Evolutionary conservation across 2,113 vertebrate genomes (phyloP).

Genomic region (Sinocyclocheilus anshuiensis): DNA sequence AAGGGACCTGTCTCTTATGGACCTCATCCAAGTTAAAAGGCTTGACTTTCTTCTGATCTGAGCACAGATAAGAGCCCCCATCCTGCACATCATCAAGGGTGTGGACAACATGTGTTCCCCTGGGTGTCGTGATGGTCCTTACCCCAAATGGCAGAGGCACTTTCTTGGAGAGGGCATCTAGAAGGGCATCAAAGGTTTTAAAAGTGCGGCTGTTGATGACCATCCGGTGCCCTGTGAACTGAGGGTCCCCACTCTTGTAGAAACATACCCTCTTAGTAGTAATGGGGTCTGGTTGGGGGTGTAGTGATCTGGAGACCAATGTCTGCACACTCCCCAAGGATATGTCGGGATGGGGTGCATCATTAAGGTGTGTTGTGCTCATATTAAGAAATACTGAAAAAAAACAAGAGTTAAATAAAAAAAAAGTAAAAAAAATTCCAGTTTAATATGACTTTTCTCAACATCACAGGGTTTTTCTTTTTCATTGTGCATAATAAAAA

Average conservation of each 20-base stretch:
- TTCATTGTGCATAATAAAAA: neutral
- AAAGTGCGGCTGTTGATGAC: slow-evolving; percentile 88
- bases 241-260: slow-evolving; percentile 94
- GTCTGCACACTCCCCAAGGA: slow-evolving; percentile 75
- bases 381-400: slow-evolving; percentile 69
- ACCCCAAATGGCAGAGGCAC: slow-evolving; percentile 96
- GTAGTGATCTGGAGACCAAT: slow-evolving; percentile 62
- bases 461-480: neutral
- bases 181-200: slow-evolving; percentile 90
- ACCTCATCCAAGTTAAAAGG: slow-evolving; percentile 86
- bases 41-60: slow-evolving; percentile 86
- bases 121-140: slow-evolving; percentile 91
- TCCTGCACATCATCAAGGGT: slow-evolving; percentile 87
- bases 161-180: slow-evolving; percentile 89
- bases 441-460: neutral
- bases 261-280: slow-evolving; percentile 88
- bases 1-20: slow-evolving; percentile 80
- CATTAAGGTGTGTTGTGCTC: slow-evolving; percentile 76
- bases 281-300: slow-evolving; percentile 72
- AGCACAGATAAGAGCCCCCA: slow-evolving; percentile 92
- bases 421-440: neutral
- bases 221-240: slow-evolving; percentile 87
- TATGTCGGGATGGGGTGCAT: slow-evolving; percentile 67
- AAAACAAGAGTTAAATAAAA: neutral
- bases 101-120: slow-evolving; percentile 81